Base-by-base conservation (phyloP, 2,113 vertebrate species). In the Chlamydotis undulata region DNA sequence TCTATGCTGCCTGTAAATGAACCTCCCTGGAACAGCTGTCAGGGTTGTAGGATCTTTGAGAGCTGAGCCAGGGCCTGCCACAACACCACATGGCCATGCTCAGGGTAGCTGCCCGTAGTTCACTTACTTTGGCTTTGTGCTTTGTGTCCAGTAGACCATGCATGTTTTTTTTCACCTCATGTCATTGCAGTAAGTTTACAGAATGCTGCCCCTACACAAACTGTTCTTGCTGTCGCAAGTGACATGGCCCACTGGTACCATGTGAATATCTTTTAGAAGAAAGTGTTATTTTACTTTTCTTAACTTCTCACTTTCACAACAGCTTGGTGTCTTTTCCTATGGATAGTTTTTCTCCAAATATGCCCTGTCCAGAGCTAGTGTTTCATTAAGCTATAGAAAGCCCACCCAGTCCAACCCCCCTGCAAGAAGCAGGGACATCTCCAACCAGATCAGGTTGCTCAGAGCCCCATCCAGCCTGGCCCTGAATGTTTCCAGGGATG, bases 61-160 rank as follows among this genome's bases (percentile, higher is more conserved):
- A 67, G 31, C 67, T n/a, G 70, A 65, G 52, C 47, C 2, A 9
- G 19, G 14, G 26, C 55, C 86, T 94, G 83, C 63, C 70, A 69
- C 33, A 89, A 12, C 6, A 4, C 75, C 65, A 69, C 7, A 8
- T 39, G 41, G 74, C 61, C 5, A 0, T n/a, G 33, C 43, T 55
- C 1, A 0, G 43, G 81, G 52, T 61, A 75, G 83, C 47, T 59
- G 49, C 49, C 52, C 1, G 1, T 1, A 0, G 8, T 41, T 93
- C 59, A 47, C 57, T 78, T 91, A 35, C 50, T 83, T 83, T 92
- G 87, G 70, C 67, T 91, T 74, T 83, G n/a, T 80, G 61, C 81
- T 86, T 92, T 89, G 50, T 83, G 68, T 74, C 94, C 87, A 69
- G 1, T 9, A 84, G 70, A 53, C 9, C 74, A 4, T 4, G 3